phyloP scores from a whole-genome alignment of 2,113 vertebrate species.

The Cochlearius cochlearius region DNA sequence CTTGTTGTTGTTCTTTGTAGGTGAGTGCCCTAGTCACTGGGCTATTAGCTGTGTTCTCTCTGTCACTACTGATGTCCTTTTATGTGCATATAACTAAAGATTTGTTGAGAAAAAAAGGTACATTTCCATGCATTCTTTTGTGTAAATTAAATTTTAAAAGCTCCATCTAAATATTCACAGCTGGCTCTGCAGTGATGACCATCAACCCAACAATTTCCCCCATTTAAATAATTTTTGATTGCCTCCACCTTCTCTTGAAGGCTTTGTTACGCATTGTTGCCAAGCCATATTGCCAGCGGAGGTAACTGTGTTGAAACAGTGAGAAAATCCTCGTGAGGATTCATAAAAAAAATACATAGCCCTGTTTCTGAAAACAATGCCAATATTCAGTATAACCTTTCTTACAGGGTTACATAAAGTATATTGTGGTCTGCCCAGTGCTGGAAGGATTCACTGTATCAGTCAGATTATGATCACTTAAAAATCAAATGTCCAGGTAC shows the following conservation, averaged over 20 bases:
- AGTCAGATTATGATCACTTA: background rate
- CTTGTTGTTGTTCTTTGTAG: background rate
- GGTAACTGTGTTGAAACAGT: background rate
- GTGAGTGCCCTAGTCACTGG: background rate
- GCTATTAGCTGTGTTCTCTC: background rate
- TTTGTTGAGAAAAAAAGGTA: background rate
- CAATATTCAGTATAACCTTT: background rate
- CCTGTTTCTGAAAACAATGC: background rate
- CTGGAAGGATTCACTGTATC: background rate
- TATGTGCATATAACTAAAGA: background rate
- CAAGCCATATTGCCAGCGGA: background rate
- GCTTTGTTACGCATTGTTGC: background rate
- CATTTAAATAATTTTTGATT: background rate
- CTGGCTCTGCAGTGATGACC: background rate
- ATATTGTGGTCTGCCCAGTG: background rate
- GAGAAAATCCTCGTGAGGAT: background rate
- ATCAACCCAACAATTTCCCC: background rate
- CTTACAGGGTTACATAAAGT: background rate
- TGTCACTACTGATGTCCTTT: background rate
- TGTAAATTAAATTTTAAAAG: background rate
- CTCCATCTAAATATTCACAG: background rate
- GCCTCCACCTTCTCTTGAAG: background rate
- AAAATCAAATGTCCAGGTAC: background rate
- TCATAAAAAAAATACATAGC: background rate
- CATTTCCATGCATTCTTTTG: background rate